phyloP scores from a whole-genome alignment of 1,140 invertebrate genomes.

The Reticulitermes speratus region DNA sequence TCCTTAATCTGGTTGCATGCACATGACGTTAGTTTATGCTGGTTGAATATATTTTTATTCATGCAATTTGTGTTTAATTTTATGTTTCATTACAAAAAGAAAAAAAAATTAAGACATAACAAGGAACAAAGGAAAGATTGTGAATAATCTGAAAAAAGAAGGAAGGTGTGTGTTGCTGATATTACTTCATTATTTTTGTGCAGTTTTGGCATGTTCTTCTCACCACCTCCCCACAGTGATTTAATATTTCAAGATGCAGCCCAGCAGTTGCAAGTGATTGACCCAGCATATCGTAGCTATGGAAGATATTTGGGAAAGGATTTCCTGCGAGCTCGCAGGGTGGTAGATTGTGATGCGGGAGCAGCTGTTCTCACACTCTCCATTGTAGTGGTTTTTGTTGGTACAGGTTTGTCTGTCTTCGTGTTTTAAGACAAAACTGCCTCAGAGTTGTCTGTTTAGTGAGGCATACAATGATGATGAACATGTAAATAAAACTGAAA shows the following conservation, averaged over 20 bases:
- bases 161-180: neutral
- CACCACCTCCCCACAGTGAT: conserved; percentile 74
- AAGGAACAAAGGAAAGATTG: too few relatives aligned
- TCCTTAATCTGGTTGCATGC: too few relatives aligned
- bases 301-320: conserved; percentile 69
- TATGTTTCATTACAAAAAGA: too few relatives aligned
- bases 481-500: neutral
- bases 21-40: too few relatives aligned
- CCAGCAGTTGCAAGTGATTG: conserved; percentile 73
- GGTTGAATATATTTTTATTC: too few relatives aligned
- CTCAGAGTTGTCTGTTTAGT: neutral
- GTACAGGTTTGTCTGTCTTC: neutral
- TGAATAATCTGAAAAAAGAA: too few relatives aligned
- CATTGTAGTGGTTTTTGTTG: neutral
- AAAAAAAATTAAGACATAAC: neutral
- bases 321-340: conserved; percentile 71
- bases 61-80: too few relatives aligned
- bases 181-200: conserved; percentile 36
- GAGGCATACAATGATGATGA: neutral
- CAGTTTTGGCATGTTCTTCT: conserved; percentile 89
- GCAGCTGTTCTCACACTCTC: conserved; percentile 39
- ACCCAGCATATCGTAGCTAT: conserved; percentile 61
- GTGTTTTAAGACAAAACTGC: neutral
- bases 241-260: conserved; percentile 92
- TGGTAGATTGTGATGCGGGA: conserved; percentile 74